phyloP scores from a whole-genome alignment of 2,113 vertebrate species.

The Prietella phreatophila region DNA sequence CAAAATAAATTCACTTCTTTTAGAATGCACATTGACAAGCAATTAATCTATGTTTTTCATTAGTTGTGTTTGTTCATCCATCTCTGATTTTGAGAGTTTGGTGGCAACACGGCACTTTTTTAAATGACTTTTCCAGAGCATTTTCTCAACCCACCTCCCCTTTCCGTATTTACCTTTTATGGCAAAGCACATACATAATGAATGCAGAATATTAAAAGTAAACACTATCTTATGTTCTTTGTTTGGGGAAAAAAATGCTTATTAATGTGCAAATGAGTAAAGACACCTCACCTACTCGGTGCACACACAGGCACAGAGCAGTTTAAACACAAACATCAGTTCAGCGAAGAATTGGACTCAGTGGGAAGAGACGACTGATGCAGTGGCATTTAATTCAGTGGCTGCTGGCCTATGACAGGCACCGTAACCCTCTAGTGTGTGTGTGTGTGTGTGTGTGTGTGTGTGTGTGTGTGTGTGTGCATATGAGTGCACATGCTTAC shows the following conservation, averaged over 20 bases:
- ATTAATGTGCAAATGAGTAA: conserved; percentile 60
- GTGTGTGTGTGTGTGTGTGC: conserved; percentile 51
- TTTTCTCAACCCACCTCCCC: conserved; percentile 3
- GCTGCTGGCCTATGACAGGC: conserved; percentile 60
- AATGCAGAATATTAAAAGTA: conserved; percentile 48
- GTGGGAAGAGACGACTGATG: conserved; percentile 63
- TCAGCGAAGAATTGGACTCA: conserved; percentile 48
- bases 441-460: conserved; percentile 44
- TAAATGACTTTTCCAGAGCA: background rate
- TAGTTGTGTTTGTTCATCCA: conserved; percentile 15
- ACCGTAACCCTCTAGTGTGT: conserved; percentile 61
- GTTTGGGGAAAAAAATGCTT: conserved; percentile 42
- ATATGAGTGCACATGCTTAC: conserved; percentile 77
- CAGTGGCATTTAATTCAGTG: conserved; percentile 71
- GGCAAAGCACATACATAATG: conserved; percentile 44
- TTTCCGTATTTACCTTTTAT: conserved; percentile 40
- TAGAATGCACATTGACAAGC: background rate
- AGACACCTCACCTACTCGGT: conserved; percentile 45
- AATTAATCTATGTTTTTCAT: conserved; percentile 28
- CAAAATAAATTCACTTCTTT: conserved; percentile 1
- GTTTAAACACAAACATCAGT: conserved; percentile 48
- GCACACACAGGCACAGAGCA: conserved; percentile 48
- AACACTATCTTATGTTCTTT: conserved; percentile 51
- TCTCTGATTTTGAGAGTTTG: conserved; percentile 22
- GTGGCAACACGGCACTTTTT: background rate